phyloP scores from a whole-genome alignment of 1,140 invertebrate genomes.

The Drosophila insularis region DNA sequence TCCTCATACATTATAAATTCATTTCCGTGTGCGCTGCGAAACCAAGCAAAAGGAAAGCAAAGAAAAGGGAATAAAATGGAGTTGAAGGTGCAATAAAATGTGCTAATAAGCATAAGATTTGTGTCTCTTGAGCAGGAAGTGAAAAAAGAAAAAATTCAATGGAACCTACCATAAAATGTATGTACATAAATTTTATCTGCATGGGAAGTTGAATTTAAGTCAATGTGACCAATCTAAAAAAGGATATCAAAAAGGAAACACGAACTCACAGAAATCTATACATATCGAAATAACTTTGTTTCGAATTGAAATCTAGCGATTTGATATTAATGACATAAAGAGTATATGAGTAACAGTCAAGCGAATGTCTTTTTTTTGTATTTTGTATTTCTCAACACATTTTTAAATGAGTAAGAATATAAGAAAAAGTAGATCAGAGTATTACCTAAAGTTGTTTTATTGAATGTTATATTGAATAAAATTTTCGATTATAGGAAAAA shows the following conservation, averaged over 20 bases:
- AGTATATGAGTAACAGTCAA: no score
- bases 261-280: background rate
- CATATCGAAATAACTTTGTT: background rate
- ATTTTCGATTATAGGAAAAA: no score
- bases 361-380: no score
- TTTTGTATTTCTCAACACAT: no score
- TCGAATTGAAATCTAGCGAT: no score
- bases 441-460: no score
- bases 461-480: no score
- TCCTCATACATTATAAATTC: slow-evolving; percentile 75
- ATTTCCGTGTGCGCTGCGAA: slow-evolving; percentile 54
- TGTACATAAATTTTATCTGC: slow-evolving; percentile 13
- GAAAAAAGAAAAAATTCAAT: background rate
- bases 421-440: no score
- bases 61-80: slow-evolving; percentile 42
- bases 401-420: no score
- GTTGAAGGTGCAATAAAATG: slow-evolving; percentile 63
- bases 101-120: slow-evolving; percentile 70
- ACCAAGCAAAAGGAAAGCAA: background rate
- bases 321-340: no score
- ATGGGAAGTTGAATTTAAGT: slow-evolving; percentile 5
- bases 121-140: slow-evolving; percentile 29
- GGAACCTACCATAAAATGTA: background rate
- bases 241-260: background rate
- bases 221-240: background rate